Evolutionary conservation across 1,140 invertebrate genomes (phyloP), one percentile per base, ranked within the genome.

Genomic region (Dreissena rostriformis): DNA sequence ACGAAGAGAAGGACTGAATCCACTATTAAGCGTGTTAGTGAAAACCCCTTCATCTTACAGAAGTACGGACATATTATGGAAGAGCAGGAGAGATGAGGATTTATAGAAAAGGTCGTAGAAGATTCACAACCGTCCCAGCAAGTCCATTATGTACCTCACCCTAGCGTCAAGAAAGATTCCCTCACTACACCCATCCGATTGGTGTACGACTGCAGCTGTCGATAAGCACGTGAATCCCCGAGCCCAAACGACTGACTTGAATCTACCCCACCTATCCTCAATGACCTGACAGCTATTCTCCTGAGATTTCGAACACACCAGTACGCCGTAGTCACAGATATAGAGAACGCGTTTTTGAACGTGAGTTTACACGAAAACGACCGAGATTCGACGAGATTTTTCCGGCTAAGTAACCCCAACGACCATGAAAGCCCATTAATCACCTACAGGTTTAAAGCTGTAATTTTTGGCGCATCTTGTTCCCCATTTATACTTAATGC

Each of bases 81-180:
- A 65, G 74, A 76, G 12, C 74, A 76, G 28, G 55, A 57, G 22
- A n/a, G 55, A 14, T 11, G n/a, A n/a, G n/a, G n/a, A n/a, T n/a
- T n/a, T n/a, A n/a, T n/a, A n/a, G n/a, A n/a, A n/a, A n/a, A n/a
- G n/a, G n/a, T 76, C 8, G 10, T 22, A 14, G 7, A 63, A n/a
- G 55, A 7, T 6, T 10, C 22, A 29, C 51, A 26, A 26, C 28
- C 15, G n/a, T n/a, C 24, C 15, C 12, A 28, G 15, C 10, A 65
- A 7, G 22, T 61, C 8, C 74, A 76, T 39, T 76, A 76, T 63
- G 26, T 63, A 15, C 74, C 74, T n/a, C 74, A 76, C 28, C 74
- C 61, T 49, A 2, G 55, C 19, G 53, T 76, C 5, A 61, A 57
- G 19, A 76, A 76, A 12, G n/a, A n/a, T n/a, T n/a, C n/a, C n/a